A percentile compares a stretch with the other conserved stretches of the same genome.
phyloP scores from a whole-genome alignment of 2,113 vertebrate species.

The Cavia aperea region DNA sequence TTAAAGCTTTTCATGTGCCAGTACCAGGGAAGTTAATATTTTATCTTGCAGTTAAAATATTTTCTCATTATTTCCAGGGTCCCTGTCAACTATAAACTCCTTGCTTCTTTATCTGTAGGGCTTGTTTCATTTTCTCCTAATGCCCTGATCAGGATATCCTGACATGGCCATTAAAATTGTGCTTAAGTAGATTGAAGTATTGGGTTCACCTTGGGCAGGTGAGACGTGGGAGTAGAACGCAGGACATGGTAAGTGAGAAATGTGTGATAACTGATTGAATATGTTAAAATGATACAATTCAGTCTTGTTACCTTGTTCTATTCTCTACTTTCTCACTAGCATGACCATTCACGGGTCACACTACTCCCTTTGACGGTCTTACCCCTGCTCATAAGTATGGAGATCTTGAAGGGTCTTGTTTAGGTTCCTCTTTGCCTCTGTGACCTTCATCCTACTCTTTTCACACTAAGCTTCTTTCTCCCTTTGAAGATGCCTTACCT shows the following conservation, averaged over 20 bases:
- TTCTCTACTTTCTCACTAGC: neutral
- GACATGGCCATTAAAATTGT: neutral
- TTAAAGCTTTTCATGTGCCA: neutral
- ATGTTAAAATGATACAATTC: neutral
- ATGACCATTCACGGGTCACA: rapidly evolving
- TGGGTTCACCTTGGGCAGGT: neutral
- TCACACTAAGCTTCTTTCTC: neutral
- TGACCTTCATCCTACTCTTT: neutral
- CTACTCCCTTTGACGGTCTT: neutral
- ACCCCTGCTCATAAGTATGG: neutral
- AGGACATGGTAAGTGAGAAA: neutral
- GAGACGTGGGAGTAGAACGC: neutral
- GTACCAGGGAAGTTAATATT: neutral
- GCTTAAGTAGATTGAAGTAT: neutral
- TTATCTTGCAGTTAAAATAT: neutral
- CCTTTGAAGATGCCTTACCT: neutral
- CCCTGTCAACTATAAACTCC: neutral
- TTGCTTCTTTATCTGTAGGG: neutral
- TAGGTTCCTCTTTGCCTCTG: neutral
- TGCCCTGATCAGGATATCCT: neutral
- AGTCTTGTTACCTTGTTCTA: neutral
- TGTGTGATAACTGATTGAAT: neutral
- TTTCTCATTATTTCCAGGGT: neutral
- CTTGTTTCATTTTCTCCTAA: neutral
- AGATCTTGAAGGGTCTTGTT: neutral